Evolutionary conservation across 2,888 invertebrate species (phyloP), one percentile per base, ranked within the genome.

Genomic region (Fragum sueziense): DNA sequence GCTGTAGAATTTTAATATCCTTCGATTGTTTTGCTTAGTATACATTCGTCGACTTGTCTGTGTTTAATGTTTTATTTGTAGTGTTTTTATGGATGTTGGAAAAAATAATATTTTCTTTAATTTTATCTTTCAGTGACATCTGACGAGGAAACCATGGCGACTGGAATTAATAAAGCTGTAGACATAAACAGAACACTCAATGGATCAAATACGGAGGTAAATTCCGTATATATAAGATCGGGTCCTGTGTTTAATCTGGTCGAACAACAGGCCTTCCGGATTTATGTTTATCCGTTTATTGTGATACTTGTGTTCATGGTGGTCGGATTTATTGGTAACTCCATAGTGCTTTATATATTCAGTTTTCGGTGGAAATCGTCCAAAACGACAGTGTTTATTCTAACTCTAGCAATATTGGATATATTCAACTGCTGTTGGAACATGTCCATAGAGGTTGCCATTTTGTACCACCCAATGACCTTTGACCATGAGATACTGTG

Each of bases 381-480:
- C 9, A 83, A 82, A 62, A 79, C 81, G 3, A 72, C 75, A n/a
- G 74, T 83, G 22, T 85, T 83, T 51, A 81, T 85, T 17, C 59
- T 83, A 14, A 68, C 82, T 1, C 72, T 85, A 25, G 85, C 83
- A 4, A 29, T 69, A 9, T 54, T 85, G 27, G 85, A 85, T 65
- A 65, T 83, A 2, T 51, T 82, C 31, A 83, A 74, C 51, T 85
- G 83, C 47, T 65, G 51, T 4, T 17, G 81, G 27, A 82, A 79
- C 29, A 85, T 85, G 81, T 79, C 85, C 6, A 61, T 83, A 22
- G 85, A 85, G n/a, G 52, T 78, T 3, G 41, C 70, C 7, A 70
- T 83, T 22, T 61, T 85, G 22, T 70, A 67, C 0, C 78, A 76
- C 17, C 74, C 75, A 11, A 25, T 75, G 0, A 75, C 70, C 0